Base-by-base conservation (phyloP, 2,113 vertebrate species). In the Hyperopisus bebe region DNA sequence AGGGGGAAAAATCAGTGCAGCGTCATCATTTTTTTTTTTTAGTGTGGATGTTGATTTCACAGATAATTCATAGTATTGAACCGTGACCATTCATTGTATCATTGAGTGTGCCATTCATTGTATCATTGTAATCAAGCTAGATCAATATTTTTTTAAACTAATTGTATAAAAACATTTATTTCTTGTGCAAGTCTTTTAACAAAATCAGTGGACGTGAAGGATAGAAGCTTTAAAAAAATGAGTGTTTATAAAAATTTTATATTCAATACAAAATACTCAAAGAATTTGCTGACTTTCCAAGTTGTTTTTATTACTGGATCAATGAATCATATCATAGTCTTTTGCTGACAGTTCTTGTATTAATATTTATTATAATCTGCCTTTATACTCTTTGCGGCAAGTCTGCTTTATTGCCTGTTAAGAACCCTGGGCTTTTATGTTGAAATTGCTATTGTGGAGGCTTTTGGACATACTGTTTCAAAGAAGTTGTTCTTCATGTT, bases 331-430 rank as follows among this genome's bases (percentile, higher is more conserved):
- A 47, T 80, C 35, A 19, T 24, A 7, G 0, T 47, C 84, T 48
- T 86, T 87, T 86, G 74, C 50, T 55, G 88, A 74, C 86, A 47
- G 27, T 53, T 87, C 88, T 89, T 89, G 66, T 90, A 11, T 93
- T 91, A 91, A 35, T 88, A 83, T 93, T 92, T 90, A 74, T 91
- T 85, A 90, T 55, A 92, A 58, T 58, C 77, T 48, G 48, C 77
- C 62, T 91, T 91, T 90, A 88, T 91, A 90, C 89, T 77, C 66
- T 87, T 92, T 80, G 90, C 51, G 86, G 88, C 91, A 91, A 93
- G 82, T 93, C 80, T 88, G 19, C 90, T 47, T 90, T 90, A 50
- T 86, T 89, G 74, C 90, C 66, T 80, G 10, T 47, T 77, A 9
- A 8, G 17, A 17, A 47, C 46, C 70, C 21, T 77, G 47, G n/a